These are phyloP conservation scores for Lepisosteus osseus DNA, from an alignment of 2,113 vertebrate species.

Conservation along the genomic window DNA sequence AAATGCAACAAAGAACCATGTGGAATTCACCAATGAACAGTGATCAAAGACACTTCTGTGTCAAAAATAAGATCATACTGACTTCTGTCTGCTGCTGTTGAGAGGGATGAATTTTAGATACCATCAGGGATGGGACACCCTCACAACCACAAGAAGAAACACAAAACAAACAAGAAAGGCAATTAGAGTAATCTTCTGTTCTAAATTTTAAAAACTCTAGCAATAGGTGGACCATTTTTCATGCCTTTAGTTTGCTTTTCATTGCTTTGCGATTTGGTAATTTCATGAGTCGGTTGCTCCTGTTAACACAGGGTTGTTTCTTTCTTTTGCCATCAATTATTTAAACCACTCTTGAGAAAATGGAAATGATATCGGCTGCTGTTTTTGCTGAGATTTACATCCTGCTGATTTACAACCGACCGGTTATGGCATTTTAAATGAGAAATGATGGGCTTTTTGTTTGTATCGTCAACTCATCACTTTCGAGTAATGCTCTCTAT, in stretches of 20 bases:
- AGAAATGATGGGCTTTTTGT: constrained; percentile 6
- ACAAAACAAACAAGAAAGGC: too few relatives aligned
- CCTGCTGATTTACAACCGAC: constrained; percentile 15
- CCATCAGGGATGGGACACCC: too few relatives aligned
- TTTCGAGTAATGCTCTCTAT: constrained; percentile 1
- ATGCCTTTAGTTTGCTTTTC: neutral
- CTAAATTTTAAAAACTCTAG: too few relatives aligned
- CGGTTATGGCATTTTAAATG: constrained; percentile 13
- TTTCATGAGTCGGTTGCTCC: constrained; percentile 42
- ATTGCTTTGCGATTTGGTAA: neutral
- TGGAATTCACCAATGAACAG: too few relatives aligned
- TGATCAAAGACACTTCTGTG: too few relatives aligned
- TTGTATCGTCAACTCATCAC: constrained; percentile 7
- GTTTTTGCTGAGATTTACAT: constrained; percentile 52
- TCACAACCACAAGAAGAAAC: too few relatives aligned
- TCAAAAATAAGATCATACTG: too few relatives aligned
- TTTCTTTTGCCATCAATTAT: constrained; percentile 56
- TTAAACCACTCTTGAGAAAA: constrained; percentile 43
- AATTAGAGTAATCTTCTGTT: too few relatives aligned
- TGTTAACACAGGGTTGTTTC: constrained; percentile 52
- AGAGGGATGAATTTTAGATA: too few relatives aligned
- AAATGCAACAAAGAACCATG: too few relatives aligned
- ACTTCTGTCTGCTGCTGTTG: too few relatives aligned
- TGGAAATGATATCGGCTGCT: constrained; percentile 37
- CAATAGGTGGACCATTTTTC: too few relatives aligned